These are phyloP conservation scores for Mastomys coucha DNA, from an alignment of 2,113 vertebrate genomes.

Conservation along the genomic window DNA sequence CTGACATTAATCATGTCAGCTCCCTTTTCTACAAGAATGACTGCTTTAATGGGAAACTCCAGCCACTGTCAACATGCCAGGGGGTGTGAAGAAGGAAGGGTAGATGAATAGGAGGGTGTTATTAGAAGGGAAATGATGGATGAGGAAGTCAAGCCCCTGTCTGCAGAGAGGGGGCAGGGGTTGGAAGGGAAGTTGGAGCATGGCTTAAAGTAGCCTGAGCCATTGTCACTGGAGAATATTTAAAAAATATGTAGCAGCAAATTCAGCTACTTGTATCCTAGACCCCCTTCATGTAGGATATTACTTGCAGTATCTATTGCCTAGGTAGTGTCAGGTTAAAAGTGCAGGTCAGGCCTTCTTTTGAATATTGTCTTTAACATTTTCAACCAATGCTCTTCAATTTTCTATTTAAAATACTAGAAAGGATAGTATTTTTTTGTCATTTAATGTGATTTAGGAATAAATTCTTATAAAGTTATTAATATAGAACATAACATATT, in stretches of 20 bases:
- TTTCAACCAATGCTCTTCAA: neutral
- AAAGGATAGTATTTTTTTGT: neutral
- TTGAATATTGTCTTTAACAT: neutral
- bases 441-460: neutral
- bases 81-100: conserved; percentile 65
- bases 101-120: conserved; percentile 75
- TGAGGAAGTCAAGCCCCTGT: conserved; percentile 76
- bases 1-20: conserved; percentile 88
- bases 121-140: conserved; percentile 79
- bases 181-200: conserved; percentile 25
- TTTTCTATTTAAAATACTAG: neutral
- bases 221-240: conserved; percentile 4
- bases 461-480: conserved; percentile 57
- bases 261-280: neutral
- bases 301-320: neutral
- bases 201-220: neutral
- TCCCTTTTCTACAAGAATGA: conserved; percentile 88
- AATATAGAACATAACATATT: neutral
- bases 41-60: conserved; percentile 88
- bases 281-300: neutral
- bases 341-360: neutral
- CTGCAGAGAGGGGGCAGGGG: conserved; percentile 61
- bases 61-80: conserved; percentile 83
- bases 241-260: neutral
- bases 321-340: fast-evolving